Base-by-base conservation (phyloP, 2,888 invertebrate species). In the Stenurella melanura region DNA sequence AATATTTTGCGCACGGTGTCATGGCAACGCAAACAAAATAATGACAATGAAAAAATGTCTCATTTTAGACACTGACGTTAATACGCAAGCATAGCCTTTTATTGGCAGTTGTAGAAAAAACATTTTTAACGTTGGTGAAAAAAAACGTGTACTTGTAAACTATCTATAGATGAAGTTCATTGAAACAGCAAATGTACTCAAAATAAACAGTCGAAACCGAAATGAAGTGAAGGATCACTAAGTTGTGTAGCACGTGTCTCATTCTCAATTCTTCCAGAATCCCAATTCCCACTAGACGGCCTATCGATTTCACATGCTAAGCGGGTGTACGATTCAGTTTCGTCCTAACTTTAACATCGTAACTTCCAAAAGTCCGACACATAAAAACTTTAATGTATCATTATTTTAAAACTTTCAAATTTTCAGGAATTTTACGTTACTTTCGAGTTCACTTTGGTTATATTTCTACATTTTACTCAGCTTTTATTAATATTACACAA, bases 281-380 rank as follows among this genome's bases (percentile, higher is more conserved):
- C 63, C 63, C 30, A 50, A 63, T 72, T 61, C 63, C 63, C 61
- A 26, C 50, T 54, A 72, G 72, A n/a, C 30, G 17, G 42, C 30
- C 72, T 61, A 72, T 72, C 72, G 72, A 72, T 72, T 72, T 50
- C 60, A 72, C 72, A 72, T 72, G 72, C 54, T 72, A 72, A 72
- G 72, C 63, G 63, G 21, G 50, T 72, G 26, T 72, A 54, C 72
- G 72, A 72, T 72, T 72, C 72, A 30, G 72, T 72, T 72, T 63
- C 17, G 63, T 54, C 50, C 63, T 15, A 72, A 63, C 72, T 63
- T 72, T 72, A 71, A 71, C 71, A 61, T 71, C 71, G 71, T 72
- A 72, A 72, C 72, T 72, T 63, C 61, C 54, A 17, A 72, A 72
- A 63, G 72, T 61, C 72, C 63, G 60, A 63, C 72, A 56, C 63